Conservation (phyloP, 2,113 vertebrate genomes). For the Cyanistes caeruleus region DNA sequence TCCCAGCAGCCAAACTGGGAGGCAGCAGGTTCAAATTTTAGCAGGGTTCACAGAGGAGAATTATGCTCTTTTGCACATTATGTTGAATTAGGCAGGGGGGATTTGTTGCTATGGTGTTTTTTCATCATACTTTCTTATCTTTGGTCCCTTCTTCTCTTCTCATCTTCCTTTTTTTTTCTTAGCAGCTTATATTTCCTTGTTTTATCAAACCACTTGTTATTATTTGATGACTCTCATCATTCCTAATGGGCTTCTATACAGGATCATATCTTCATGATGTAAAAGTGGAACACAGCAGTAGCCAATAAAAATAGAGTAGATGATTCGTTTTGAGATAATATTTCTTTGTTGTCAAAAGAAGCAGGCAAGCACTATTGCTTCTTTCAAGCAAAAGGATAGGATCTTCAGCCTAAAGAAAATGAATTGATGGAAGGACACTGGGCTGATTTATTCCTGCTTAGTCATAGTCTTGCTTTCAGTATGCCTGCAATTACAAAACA, state of each 20-base stretch:
- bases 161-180: not conserved
- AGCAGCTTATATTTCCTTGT: not conserved
- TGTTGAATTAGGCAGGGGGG: not conserved
- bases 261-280: not conserved
- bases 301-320: not conserved
- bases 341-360: not conserved
- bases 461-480: conserved; percentile 8
- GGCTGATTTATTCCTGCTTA: conserved; percentile 27
- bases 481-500: not conserved
- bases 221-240: not conserved
- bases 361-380: not conserved
- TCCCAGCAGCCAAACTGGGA: not conserved
- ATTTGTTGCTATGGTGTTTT: not conserved
- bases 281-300: not conserved
- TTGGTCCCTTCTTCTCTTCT: not conserved
- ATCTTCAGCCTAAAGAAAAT: conserved; percentile 1
- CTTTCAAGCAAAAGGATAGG: not conserved
- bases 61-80: not conserved
- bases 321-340: not conserved
- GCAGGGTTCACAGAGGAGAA: not conserved
- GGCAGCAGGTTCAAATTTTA: not conserved
- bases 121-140: not conserved
- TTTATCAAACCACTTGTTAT: not conserved
- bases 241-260: not conserved
- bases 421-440: not conserved